A percentile compares a stretch with the other conserved stretches of the same genome.
Conservation (phyloP, 2,888 invertebrate genomes). For the Dasysyrphus tricinctus region DNA sequence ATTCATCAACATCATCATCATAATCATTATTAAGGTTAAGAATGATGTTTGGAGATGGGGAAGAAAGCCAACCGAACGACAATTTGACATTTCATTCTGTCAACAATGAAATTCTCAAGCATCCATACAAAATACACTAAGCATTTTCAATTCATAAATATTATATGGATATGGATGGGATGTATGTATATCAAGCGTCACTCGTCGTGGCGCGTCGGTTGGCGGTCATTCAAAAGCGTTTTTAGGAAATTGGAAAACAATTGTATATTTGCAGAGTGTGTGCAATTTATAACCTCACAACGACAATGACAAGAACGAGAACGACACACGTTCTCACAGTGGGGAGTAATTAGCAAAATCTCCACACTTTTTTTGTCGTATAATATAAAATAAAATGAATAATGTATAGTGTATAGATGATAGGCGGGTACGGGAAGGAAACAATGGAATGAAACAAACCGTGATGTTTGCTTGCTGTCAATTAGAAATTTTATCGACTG, state of each 20-base stretch:
- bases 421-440: not conserved
- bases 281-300: slow-evolving; percentile 28
- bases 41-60: not conserved
- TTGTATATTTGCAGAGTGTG: slow-evolving; percentile 65
- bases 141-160: slow-evolving; percentile 56
- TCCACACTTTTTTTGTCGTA: slow-evolving; percentile 35
- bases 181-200: not conserved
- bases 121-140: slow-evolving; percentile 17
- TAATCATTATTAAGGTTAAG: slow-evolving; percentile 13
- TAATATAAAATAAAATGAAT: slow-evolving; percentile 50
- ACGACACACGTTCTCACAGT: slow-evolving; percentile 53
- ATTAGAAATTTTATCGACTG: slow-evolving; percentile 38
- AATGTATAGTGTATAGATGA: slow-evolving; percentile 14
- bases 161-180: not conserved
- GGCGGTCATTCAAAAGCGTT: slow-evolving; percentile 60
- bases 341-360: slow-evolving; percentile 72
- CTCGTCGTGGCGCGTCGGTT: not conserved
- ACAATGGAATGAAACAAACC: slow-evolving; percentile 27
- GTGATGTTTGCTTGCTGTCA: slow-evolving; percentile 41
- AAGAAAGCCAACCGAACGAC: too few relatives aligned
- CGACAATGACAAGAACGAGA: not conserved
- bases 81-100: slow-evolving; percentile 63
- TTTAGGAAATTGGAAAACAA: slow-evolving; percentile 52
- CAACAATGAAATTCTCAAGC: slow-evolving; percentile 56
- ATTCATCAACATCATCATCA: slow-evolving; percentile 44